Conservation (phyloP, 2,888 invertebrate genomes). For the Spatulosminthurus flaviceps region DNA sequence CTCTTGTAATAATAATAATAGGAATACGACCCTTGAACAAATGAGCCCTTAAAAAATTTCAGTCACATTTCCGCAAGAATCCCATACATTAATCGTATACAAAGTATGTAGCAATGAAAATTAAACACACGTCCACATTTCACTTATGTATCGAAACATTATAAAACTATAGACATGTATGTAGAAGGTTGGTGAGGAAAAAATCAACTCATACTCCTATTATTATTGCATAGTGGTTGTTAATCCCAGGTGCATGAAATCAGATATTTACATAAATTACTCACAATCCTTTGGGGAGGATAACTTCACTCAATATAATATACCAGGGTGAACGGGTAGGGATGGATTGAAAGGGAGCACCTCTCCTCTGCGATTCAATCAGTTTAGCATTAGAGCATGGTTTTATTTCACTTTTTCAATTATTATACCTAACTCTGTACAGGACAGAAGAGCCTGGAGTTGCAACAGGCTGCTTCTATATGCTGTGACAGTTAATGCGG, state of each 20-base stretch:
- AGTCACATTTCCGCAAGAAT: neutral
- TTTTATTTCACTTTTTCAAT: conserved; percentile 29
- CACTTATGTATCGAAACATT: no score
- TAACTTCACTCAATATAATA: conserved; percentile 5
- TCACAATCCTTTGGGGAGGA: neutral
- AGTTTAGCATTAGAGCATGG: neutral
- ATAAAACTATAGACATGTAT: no score
- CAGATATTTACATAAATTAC: conserved; percentile 18
- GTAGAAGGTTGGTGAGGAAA: neutral
- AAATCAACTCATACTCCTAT: neutral
- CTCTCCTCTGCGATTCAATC: conserved; percentile 2
- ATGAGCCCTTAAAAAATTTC: neutral
- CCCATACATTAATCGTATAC: neutral
- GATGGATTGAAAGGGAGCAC: conserved; percentile 9
- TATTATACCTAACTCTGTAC: neutral
- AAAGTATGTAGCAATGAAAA: no score
- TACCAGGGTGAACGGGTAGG: neutral
- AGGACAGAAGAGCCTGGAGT: neutral
- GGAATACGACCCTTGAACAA: neutral
- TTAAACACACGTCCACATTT: no score
- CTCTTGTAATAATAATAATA: no score
- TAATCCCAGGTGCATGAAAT: conserved; percentile 18
- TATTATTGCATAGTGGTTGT: conserved; percentile 10
- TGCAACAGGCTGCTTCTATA: neutral
- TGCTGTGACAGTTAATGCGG: neutral